These are phyloP conservation scores for Moxostoma hubbsi DNA, from an alignment of 2,797 vertebrate genomes.

Conservation along the genomic window DNA sequence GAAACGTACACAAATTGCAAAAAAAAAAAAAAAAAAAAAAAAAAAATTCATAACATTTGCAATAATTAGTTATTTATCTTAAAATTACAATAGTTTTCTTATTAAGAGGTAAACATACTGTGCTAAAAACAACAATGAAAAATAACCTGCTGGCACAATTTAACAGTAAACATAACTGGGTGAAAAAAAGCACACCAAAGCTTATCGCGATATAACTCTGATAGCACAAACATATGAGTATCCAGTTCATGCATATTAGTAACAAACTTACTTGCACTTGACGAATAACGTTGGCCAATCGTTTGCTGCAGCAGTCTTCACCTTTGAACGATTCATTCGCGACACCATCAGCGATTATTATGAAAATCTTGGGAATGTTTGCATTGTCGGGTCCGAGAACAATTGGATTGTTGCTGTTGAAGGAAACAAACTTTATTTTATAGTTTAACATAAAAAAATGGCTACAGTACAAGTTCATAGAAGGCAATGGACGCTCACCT, in stretches of 20 bases:
- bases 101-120: no score
- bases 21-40: no score
- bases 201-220: no score
- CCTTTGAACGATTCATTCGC: slow-evolving; percentile 93
- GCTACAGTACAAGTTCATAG: no score
- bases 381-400: slow-evolving; percentile 95
- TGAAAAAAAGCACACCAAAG: no score
- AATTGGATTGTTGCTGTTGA: slow-evolving; percentile 91
- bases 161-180: no score
- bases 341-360: slow-evolving; percentile 95
- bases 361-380: slow-evolving; percentile 95
- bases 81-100: no score
- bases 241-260: not conserved
- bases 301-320: slow-evolving; percentile 92
- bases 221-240: not conserved
- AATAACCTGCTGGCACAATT: no score
- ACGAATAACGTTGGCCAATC: slow-evolving; percentile 93
- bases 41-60: no score
- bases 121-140: no score
- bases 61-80: no score
- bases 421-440: not conserved
- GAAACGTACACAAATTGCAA: no score
- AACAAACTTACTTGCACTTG: slow-evolving; percentile 89
- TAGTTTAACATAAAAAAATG: not conserved
- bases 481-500: slow-evolving; percentile 74